A percentile compares a stretch with the other conserved stretches of the same genome.
Evolutionary conservation across 2,113 vertebrate genomes (phyloP).

Genomic region (Halichoeres trimaculatus): DNA sequence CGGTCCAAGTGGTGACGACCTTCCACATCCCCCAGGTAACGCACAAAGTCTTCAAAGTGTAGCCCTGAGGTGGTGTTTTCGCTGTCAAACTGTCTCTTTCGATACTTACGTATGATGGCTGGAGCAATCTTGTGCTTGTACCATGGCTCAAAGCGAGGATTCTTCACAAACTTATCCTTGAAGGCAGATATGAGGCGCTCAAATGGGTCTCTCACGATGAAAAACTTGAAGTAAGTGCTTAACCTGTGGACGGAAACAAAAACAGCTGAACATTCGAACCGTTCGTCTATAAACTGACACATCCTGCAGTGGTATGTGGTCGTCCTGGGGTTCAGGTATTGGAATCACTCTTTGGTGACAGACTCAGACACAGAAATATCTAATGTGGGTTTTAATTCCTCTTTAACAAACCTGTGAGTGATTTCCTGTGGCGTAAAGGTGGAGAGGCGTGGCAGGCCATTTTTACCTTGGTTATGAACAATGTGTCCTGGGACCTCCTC

Average conservation of each 20-base stretch:
- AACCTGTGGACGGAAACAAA: slow-evolving; percentile 81
- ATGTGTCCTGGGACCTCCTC: slow-evolving; percentile 95
- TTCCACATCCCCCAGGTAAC: slow-evolving; percentile 90
- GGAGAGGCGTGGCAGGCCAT: slow-evolving; percentile 94
- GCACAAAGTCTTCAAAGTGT: slow-evolving; percentile 97
- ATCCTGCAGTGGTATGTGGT: too few species aligned
- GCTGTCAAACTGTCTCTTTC: slow-evolving; percentile 84
- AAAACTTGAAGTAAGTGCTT: slow-evolving; percentile 96
- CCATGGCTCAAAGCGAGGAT: slow-evolving; percentile 97
- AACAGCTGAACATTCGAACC: too few species aligned
- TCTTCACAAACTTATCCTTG: slow-evolving; percentile 98
- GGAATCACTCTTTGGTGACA: too few species aligned
- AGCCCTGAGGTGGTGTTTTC: slow-evolving; percentile 84
- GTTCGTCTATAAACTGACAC: too few species aligned
- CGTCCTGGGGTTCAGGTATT: too few species aligned
- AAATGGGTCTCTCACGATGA: slow-evolving; percentile 97
- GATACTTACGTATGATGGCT: slow-evolving; percentile 93
- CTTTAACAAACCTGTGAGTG: slow-evolving; percentile 82
- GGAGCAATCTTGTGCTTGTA: slow-evolving; percentile 97
- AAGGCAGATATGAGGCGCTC: slow-evolving; percentile 97
- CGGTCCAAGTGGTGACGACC: slow-evolving; percentile 89
- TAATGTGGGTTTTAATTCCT: too few species aligned
- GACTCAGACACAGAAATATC: too few species aligned
- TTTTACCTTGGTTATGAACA: slow-evolving; percentile 96
- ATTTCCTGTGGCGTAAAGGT: slow-evolving; percentile 89